Evolutionary conservation across 2,113 vertebrate species (phyloP).

Genomic region (Rhinogobius similis): DNA sequence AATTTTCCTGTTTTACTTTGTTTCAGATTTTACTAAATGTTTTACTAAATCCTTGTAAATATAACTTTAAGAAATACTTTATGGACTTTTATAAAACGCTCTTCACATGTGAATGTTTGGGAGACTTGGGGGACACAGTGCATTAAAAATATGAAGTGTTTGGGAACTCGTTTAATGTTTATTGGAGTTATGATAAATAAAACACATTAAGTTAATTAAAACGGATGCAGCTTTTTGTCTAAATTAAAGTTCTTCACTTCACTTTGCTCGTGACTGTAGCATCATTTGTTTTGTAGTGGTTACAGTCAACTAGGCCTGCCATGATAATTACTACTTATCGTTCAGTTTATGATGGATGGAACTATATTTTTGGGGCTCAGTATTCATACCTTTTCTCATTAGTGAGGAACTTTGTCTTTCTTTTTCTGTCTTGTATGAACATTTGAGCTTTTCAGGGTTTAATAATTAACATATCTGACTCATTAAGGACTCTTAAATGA

Average conservation of each 20-base stretch:
- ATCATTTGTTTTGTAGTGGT: too few relatives aligned
- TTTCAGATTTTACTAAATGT: constrained; percentile 21
- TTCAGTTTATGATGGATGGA: too few relatives aligned
- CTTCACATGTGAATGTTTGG: constrained; percentile 51
- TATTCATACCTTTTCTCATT: too few relatives aligned
- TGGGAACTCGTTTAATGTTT: constrained; percentile 61
- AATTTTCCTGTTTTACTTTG: background rate
- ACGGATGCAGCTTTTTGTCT: background rate
- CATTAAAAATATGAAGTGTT: constrained; percentile 50
- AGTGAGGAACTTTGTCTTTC: too few relatives aligned
- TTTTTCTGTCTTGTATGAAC: too few relatives aligned
- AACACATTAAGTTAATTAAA: constrained; percentile 55
- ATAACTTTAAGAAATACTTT: constrained; percentile 33
- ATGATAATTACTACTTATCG: too few relatives aligned
- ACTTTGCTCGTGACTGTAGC: too few relatives aligned
- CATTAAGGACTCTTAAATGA: too few relatives aligned
- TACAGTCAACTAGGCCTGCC: too few relatives aligned
- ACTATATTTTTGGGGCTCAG: too few relatives aligned
- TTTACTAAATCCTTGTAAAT: constrained; percentile 46
- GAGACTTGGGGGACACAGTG: constrained; percentile 16
- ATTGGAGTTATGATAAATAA: constrained; percentile 68
- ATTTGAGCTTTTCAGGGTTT: too few relatives aligned
- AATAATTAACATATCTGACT: too few relatives aligned
- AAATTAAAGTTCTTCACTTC: background rate
- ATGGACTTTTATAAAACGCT: constrained; percentile 37